Evolutionary conservation across 2,113 vertebrate species (phyloP).

Genomic region (Ammodytes dubius): DNA sequence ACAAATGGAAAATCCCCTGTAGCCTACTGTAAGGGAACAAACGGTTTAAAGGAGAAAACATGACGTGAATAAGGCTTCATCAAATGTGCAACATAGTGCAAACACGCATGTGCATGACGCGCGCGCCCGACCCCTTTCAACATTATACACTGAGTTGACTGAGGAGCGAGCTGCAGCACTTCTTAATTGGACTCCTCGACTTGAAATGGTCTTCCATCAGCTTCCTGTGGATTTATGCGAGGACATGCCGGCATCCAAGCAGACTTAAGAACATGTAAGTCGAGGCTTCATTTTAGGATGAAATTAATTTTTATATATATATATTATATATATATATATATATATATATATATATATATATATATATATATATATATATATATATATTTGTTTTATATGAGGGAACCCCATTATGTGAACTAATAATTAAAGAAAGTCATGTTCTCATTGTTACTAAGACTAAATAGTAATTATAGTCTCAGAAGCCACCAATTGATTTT

Average conservation of each 20-base stretch:
- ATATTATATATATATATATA: too few relatives aligned
- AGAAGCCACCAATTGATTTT: slow-evolving; percentile 10
- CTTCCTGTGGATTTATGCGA: slow-evolving; percentile 51
- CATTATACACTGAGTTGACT: slow-evolving; percentile 31
- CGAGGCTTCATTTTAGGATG: not conserved
- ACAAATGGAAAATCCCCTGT: not conserved
- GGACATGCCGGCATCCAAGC: slow-evolving; percentile 26
- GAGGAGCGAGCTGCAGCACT: slow-evolving; percentile 41
- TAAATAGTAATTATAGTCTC: not conserved
- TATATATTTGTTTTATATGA: too few relatives aligned
- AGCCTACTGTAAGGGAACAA: not conserved
- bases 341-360: not conserved
- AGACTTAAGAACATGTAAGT: slow-evolving; percentile 60
- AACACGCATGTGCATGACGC: slow-evolving; percentile 46
- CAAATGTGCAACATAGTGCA: slow-evolving; percentile 30
- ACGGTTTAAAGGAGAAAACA: not conserved
- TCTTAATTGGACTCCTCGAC: slow-evolving; percentile 60
- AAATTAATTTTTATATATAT: not conserved
- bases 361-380: not conserved
- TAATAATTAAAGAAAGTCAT: not conserved
- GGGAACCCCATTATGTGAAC: not conserved
- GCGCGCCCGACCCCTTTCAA: slow-evolving; percentile 20
- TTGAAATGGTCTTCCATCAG: slow-evolving; percentile 16
- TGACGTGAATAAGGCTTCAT: not conserved
- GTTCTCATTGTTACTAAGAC: not conserved